Evolutionary conservation across 64 coral and sea anemone species (phyloP), one percentile per base, ranked within the genome.

Genomic region (Porites lutea): DNA sequence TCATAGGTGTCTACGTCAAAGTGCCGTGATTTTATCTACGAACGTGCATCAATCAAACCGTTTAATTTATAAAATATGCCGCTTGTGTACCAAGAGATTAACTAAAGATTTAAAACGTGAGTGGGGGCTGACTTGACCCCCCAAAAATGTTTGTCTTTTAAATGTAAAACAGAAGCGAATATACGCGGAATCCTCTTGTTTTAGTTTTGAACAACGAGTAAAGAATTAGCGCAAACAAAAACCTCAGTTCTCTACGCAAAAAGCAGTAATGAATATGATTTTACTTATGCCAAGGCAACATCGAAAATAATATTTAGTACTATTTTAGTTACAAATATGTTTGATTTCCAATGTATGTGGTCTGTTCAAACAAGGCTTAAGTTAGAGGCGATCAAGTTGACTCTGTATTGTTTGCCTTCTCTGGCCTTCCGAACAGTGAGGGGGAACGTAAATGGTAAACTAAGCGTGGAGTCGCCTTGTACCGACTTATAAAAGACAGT

Each of bases 11-110:
- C 3, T 62, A 14, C 79, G 79, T 64, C 79, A 82, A 82, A 62
- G 27, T 43, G 45, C 13, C 79, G 27, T 82, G 55, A 79, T 59
- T 13, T 46, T 44, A 15, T 10, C 52, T 58, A 62, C 27, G 79
- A 82, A 82, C 59, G 59, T 83, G 59, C 59, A 49, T 53, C 45
- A 49, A 11, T 20, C 6, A 83, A 74, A 9, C 2, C 18, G 8
- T 82, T 82, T 66, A 66, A 83, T 83, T 83, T 66, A 4, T 44
- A 66, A 83, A 83, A 49, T 82, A 82, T 83, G 80, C 47, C 59
- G 59, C 45, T 46, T 83, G 80, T 66, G 65, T 83, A 63, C 59
- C 18, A 16, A 14, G n/a, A 49, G 80, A 83, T 83, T 83, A 83
- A 83, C 16, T 4, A 15, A 66, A 83, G 80, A 66, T 65, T 83